Base-by-base conservation (phyloP, 2,797 vertebrate species). In the Mus caroli region DNA sequence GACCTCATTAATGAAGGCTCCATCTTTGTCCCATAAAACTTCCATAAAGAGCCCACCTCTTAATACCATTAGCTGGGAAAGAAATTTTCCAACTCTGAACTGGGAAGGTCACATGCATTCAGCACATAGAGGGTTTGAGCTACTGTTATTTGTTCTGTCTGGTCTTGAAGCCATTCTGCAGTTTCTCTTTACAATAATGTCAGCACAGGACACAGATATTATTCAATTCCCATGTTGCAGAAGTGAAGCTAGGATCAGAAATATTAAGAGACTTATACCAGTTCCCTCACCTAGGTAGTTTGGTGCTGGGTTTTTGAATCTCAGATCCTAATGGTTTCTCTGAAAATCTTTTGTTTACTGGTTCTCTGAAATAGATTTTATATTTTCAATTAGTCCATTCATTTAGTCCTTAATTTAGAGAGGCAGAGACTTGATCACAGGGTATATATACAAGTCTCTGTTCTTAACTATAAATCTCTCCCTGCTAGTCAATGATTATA, bases 171-270 rank as follows among this genome's bases (percentile, higher is more conserved):
- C 12, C 34, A 67, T 43, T 84, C 6, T 79, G 28, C 11, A 43
- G 14, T 84, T 84, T 67, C 24, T 95, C n/a, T 71, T 87, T 40
- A 86, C 22, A 77, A 73, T 88, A 88, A 71, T 13, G 26, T 77
- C 34, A 91, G 24, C 11, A 86, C 6, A 78, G 4, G 6, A 58
- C 22, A 79, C 43, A 86, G 7, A 26, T 73, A 79, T 77, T 73
- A 78, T 79, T 56, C n/a, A 10, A 50, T 50, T 50, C 50, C 64
- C 52, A 58, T 62, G 62, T 83, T 60, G 46, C 60, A 60, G 13
- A 46, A 83, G 80, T n/a, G 60, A 46, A 69, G 40, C 31, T 54
- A 20, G 80, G 15, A 22, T 26, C 71, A 94, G 69, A 77, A 52
- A 91, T 37, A 46, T 26, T 58, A 78, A 64, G 14, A 17, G 20